phyloP scores from a whole-genome alignment of 37 sponge, comb jelly and placozoan species.

The Amphimedon queenslandica region DNA sequence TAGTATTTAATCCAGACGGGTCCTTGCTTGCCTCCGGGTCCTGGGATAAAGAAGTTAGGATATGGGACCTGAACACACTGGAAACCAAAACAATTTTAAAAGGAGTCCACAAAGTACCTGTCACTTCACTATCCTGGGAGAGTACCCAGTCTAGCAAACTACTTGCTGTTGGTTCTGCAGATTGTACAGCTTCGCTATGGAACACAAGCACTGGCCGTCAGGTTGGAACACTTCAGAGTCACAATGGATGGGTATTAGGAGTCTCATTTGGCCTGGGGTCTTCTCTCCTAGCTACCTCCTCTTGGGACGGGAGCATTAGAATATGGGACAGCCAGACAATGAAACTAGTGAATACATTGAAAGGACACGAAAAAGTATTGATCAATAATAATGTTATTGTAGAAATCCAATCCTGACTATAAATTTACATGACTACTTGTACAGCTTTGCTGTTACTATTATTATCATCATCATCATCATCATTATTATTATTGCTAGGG shows the following conservation, averaged over 20 bases:
- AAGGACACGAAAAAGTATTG: constrained; percentile 31
- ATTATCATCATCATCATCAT: too few species aligned
- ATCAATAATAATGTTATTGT: neutral
- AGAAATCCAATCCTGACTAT: too few species aligned
- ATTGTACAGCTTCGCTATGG: constrained; percentile 69
- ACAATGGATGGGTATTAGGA: constrained; percentile 79
- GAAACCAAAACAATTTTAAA: constrained; percentile 42
- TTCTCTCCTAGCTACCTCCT: constrained; percentile 70
- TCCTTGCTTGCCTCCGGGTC: constrained; percentile 56
- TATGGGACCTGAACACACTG: constrained; percentile 68
- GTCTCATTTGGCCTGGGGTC: constrained; percentile 48
- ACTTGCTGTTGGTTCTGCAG: constrained; percentile 74
- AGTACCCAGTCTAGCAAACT: constrained; percentile 53
- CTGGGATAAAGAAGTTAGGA: constrained; percentile 84
- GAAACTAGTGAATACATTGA: constrained; percentile 49
- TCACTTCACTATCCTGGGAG: constrained; percentile 68
- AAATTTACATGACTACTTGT: too few species aligned
- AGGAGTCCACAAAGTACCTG: constrained; percentile 56
- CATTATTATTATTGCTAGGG: constrained; percentile 18
- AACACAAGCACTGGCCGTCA: constrained; percentile 47
- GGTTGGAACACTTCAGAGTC: constrained; percentile 36
- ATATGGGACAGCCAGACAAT: constrained; percentile 76
- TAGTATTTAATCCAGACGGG: constrained; percentile 72
- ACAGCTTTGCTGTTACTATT: too few species aligned
- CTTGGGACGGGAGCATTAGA: constrained; percentile 82